Base-by-base conservation (phyloP, 2,113 vertebrate species). In the Corapipo altera region DNA sequence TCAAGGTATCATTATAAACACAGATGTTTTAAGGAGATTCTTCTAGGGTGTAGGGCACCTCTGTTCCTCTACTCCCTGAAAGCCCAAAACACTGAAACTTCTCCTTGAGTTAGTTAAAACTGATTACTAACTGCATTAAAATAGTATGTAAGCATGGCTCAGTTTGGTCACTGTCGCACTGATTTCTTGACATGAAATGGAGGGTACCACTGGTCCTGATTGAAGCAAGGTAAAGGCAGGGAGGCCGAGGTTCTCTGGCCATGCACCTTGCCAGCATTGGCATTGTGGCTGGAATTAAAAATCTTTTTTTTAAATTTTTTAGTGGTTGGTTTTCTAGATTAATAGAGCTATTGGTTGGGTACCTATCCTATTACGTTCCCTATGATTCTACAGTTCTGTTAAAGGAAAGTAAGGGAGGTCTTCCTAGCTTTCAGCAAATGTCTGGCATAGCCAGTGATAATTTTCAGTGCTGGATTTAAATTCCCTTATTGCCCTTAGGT, bases 1-100 rank as follows among this genome's bases (percentile, higher is more conserved):
- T 96, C 57, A 58, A 92, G 33, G 33, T 83, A 44, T 82, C 5
- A 24, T 71, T 57, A 88, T 71, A 88, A 78, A 57, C 75, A 44
- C 39, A 78, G 17, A 15, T 61, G 26, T 85, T 89, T 55, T 85
- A 59, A 70, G 32, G n/a, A 74, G 18, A 32, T 88, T 73, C n/a
- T 85, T 90, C 20, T 58, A 62, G 54, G 20, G 9, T 4, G 1
- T 82, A 79, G 49, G 69, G 17, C 24, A 69, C 3, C 6, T 69
- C 41, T 65, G 23, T 84, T 90, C 12, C 3, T 67, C 18, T 49
- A 4, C 4, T 89, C 3, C 28, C 32, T 37, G 17, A 49, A 78
- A 82, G 17, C 7, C 30, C 5, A 6, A 69, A 85, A 24, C 9
- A 61, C 12, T 52, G 62, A 35, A 46, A 52, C 83, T 86, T 57